Evolutionary conservation across 2,113 vertebrate genomes (phyloP).

Genomic region (Tragelaphus imberbis): DNA sequence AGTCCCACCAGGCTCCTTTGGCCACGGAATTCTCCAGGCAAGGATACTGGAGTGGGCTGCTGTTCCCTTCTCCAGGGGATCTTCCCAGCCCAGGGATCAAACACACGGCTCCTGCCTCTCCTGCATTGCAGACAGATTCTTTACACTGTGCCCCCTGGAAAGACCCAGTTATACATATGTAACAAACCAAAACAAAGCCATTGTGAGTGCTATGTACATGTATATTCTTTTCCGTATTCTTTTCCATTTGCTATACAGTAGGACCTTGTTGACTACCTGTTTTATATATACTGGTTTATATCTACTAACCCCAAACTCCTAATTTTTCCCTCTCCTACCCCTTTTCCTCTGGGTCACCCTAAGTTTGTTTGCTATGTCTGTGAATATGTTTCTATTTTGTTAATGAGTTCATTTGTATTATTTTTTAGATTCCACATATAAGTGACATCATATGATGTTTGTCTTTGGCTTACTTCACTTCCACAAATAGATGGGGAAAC

Average conservation of each 20-base stretch:
- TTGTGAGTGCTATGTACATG: not conserved
- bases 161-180: not conserved
- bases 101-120: not conserved
- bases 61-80: not conserved
- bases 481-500: too few species aligned
- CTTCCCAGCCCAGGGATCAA: not conserved
- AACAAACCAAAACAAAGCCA: not conserved
- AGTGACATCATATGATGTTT: not conserved
- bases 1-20: not conserved
- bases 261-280: not conserved
- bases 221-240: not conserved
- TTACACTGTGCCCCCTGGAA: not conserved
- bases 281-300: not conserved
- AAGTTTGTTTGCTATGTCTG: not conserved
- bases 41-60: not conserved
- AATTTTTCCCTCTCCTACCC: not conserved
- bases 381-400: not conserved
- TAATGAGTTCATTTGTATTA: not conserved
- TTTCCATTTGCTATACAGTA: not conserved
- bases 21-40: too few species aligned
- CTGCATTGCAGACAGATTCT: not conserved
- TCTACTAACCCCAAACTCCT: not conserved
- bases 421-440: not conserved
- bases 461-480: not conserved
- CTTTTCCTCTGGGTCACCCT: not conserved